phyloP scores from a whole-genome alignment of 2,888 invertebrate genomes.

The Apamea sordens region DNA sequence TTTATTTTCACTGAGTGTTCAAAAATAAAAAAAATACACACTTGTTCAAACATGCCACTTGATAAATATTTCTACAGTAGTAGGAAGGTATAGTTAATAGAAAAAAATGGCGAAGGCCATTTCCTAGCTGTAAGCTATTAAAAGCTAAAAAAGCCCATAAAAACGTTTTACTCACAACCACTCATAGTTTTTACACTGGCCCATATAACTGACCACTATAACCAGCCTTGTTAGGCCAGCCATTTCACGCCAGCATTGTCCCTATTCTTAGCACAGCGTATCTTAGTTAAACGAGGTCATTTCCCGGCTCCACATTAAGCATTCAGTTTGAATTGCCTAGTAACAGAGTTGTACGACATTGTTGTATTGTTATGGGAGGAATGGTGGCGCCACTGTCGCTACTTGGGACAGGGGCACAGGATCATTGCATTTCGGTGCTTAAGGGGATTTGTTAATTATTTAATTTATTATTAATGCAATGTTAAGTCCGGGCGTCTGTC shows the following conservation, averaged over 20 bases:
- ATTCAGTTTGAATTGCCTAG: conserved; percentile 51
- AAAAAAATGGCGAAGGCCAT: background rate
- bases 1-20: background rate
- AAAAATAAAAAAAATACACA: background rate
- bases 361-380: conserved; percentile 25
- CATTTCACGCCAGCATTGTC: conserved; percentile 23
- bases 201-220: conserved; percentile 18
- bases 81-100: background rate
- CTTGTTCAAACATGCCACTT: background rate
- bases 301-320: conserved; percentile 39
- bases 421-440: background rate
- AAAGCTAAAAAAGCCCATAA: background rate
- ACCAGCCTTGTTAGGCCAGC: conserved; percentile 5
- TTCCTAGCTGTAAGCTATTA: background rate
- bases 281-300: conserved; percentile 53
- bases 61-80: background rate
- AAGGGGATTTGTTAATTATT: background rate
- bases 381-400: conserved; percentile 33
- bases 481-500: background rate
- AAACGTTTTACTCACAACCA: background rate
- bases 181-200: conserved; percentile 12
- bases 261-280: conserved; percentile 21
- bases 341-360: conserved; percentile 23
- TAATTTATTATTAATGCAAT: background rate
- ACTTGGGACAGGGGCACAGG: background rate